Base-by-base conservation (phyloP, 1,140 invertebrate genomes). In the Cyrtorhinus lividipennis region DNA sequence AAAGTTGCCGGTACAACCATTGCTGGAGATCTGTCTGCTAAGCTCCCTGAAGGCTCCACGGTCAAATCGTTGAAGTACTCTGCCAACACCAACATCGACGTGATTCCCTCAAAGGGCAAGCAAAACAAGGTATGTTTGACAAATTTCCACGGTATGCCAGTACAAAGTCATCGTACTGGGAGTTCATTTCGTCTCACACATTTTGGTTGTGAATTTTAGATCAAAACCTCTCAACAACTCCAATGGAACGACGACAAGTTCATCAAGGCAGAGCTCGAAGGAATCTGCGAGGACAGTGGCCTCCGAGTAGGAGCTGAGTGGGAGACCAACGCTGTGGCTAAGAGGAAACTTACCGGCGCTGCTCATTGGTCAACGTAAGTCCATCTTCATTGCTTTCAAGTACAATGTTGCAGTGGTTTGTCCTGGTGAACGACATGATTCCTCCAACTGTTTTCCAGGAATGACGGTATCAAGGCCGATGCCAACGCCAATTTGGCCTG, bases 241-340 rank as follows among this genome's bases (percentile, higher is more conserved):
- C 12, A 53, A 20, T 66, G 66, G 66, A 63, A 66, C 38, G 61
- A 38, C 3, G 45, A 64, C 56, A 64, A 66, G 44, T 66, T 66
- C 57, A 38, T 62, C 5, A 66, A 66, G 25, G 26, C 45, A 0
- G 61, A 23, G 20, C 15, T 57, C 12, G 66, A 66, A 56, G 48
- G 46, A 25, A 18, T 13, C 18, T 12, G 26, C 45, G 48, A 15
- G 12, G 48, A 53, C 48, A 22, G 18, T 53, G 48, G 10, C 10
- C 10, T 53, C 20, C 20, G 27, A 12, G 30, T 44, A 20, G 59
- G 48, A 24, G 20, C 61, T 13, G 56, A 60, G 57, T 64, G 60
- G 59, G 63, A 64, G 30, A 59, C 24, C 45, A 18, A 66, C 38
- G 18, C 18, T 26, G 24, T 38, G 25, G 24, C 38, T 1, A 24